These are phyloP conservation scores for Drosophila colorata DNA, from an alignment of 2,888 invertebrate species.

Conservation along the genomic window DNA sequence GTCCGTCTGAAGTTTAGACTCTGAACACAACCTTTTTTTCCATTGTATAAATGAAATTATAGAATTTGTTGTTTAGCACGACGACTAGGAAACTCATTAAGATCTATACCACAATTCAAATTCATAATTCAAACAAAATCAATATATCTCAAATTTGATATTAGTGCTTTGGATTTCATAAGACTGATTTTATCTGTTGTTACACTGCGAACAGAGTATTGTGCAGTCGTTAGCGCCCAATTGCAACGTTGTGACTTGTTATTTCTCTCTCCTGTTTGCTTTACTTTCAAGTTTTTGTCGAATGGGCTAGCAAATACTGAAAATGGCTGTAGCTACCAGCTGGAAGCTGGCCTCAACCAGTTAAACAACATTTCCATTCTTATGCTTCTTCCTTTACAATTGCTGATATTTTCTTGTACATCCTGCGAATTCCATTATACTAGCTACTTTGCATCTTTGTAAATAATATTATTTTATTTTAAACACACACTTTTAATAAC, in stretches of 20 bases:
- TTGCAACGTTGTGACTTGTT: background rate
- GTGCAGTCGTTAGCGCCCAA: background rate
- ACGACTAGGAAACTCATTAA: too few species aligned
- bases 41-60: too few species aligned
- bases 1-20: too few species aligned
- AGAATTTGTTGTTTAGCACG: too few species aligned
- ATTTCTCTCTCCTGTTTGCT: background rate
- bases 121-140: too few species aligned
- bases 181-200: too few species aligned
- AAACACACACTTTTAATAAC: too few species aligned
- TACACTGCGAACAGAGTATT: background rate
- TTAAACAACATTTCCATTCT: constrained; percentile 6
- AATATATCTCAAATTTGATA: too few species aligned
- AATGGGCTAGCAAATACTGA: constrained; percentile 6
- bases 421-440: background rate
- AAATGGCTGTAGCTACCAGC: constrained; percentile 27
- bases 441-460: constrained; percentile 12
- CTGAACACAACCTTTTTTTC: too few species aligned
- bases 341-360: constrained; percentile 8
- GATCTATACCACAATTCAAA: too few species aligned
- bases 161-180: too few species aligned
- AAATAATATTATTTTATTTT: background rate
- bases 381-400: constrained; percentile 6
- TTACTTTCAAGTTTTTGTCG: constrained; percentile 19
- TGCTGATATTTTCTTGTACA: constrained; percentile 18